phyloP scores from a whole-genome alignment of 2,888 invertebrate genomes.

The Prenolepis imparis region DNA sequence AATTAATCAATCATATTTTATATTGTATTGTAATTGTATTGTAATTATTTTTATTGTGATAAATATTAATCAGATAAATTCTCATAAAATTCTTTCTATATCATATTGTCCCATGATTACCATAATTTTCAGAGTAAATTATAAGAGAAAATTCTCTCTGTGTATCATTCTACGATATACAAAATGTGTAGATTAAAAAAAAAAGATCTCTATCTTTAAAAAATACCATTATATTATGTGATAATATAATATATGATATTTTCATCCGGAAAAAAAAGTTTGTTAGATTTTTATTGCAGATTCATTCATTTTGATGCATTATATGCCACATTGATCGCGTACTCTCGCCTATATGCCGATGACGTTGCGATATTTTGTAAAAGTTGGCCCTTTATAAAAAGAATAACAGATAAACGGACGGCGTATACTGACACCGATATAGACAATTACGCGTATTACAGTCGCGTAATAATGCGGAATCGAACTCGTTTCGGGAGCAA shows the following conservation, averaged over 20 bases:
- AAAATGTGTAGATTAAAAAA: background rate
- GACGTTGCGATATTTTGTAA: background rate
- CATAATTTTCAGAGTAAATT: too few relatives aligned
- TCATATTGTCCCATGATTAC: too few relatives aligned
- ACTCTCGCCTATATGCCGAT: background rate
- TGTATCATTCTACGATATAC: background rate
- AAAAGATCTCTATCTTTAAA: background rate
- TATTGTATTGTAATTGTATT: too few relatives aligned
- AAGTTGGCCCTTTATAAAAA: constrained; percentile 41
- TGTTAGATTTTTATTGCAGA: background rate
- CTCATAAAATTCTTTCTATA: too few relatives aligned
- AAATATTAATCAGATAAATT: too few relatives aligned
- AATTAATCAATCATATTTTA: too few relatives aligned
- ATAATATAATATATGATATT: background rate
- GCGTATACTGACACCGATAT: constrained; percentile 7
- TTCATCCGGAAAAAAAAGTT: background rate
- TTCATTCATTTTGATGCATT: background rate
- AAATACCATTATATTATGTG: background rate
- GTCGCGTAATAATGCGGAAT: constrained; percentile 64
- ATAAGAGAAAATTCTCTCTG: too few relatives aligned
- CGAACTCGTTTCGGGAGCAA: constrained; percentile 54
- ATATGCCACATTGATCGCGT: constrained; percentile 5
- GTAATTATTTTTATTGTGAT: too few relatives aligned
- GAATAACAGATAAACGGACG: background rate
- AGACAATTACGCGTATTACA: constrained; percentile 49